A percentile compares a stretch with the other conserved stretches of the same genome.
Conservation (phyloP, 2,797 vertebrate species). For the Acipenser transmontanus region DNA sequence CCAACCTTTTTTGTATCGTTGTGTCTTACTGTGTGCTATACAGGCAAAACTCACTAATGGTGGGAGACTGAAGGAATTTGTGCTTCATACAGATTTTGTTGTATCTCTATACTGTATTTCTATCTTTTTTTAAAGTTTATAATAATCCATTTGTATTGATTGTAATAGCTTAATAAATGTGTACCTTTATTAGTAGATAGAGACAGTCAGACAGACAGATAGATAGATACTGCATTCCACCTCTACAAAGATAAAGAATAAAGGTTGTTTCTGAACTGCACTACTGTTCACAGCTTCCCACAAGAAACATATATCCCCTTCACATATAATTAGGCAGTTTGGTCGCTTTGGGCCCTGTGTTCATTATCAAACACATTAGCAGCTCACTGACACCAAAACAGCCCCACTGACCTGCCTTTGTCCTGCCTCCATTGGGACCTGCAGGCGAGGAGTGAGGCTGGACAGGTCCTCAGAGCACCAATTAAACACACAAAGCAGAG, state of each 20-base stretch:
- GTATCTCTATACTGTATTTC: too few relatives aligned
- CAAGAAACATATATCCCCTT: not conserved
- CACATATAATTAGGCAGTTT: not conserved
- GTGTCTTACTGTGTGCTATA: too few relatives aligned
- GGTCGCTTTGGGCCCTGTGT: not conserved
- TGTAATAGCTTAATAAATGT: too few relatives aligned
- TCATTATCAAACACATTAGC: not conserved
- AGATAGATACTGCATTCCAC: not conserved
- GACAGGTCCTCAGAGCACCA: not conserved
- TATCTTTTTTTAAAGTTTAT: too few relatives aligned
- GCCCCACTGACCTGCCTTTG: conserved; percentile 5
- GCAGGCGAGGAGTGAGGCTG: not conserved
- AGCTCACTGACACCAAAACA: not conserved
- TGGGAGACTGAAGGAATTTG: too few relatives aligned
- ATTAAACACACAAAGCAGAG: not conserved
- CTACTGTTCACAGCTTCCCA: not conserved
- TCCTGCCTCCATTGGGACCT: not conserved
- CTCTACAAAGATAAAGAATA: not conserved
- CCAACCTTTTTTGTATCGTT: too few relatives aligned
- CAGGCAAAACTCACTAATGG: too few relatives aligned
- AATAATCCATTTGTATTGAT: too few relatives aligned
- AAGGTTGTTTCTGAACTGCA: not conserved
- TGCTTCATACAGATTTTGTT: too few relatives aligned
- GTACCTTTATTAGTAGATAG: too few relatives aligned
- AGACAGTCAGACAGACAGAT: too few relatives aligned